Percentiles rank a stretch among this genome's conserved stretches.
Conservation (phyloP, 92 coral and sea anemone species). For the Zoanthus sansibaricus region DNA sequence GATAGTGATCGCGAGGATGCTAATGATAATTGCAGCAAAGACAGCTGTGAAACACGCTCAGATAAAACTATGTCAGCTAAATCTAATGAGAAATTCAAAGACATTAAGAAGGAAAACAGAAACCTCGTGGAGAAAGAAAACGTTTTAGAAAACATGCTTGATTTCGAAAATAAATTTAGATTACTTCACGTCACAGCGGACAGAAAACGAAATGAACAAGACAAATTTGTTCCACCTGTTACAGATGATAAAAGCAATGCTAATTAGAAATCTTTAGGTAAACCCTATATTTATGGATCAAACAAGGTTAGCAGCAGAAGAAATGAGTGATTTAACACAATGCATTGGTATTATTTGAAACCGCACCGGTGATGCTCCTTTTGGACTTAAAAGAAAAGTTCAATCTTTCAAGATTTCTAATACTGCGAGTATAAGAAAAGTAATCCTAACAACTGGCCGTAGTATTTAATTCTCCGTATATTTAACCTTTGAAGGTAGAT, state of each 20-base stretch:
- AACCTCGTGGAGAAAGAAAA: not conserved
- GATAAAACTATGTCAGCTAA: not conserved
- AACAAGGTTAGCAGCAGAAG: too few relatives aligned
- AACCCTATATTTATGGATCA: not conserved
- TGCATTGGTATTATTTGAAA: too few relatives aligned
- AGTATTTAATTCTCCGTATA: too few relatives aligned
- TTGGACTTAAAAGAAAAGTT: too few relatives aligned
- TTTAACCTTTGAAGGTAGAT: too few relatives aligned
- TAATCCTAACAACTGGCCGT: too few relatives aligned
- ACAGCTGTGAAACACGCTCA: not conserved
- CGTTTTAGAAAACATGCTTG: not conserved
- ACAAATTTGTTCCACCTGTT: not conserved
- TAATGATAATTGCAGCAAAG: not conserved
- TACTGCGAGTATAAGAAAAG: too few relatives aligned
- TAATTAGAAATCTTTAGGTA: not conserved
- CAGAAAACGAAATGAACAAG: not conserved
- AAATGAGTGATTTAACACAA: too few relatives aligned
- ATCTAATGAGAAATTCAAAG: not conserved
- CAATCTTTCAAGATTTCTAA: too few relatives aligned
- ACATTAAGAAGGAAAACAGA: not conserved
- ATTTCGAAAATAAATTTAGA: constrained; percentile 2
- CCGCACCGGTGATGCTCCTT: too few relatives aligned
- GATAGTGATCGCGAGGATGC: too few relatives aligned
- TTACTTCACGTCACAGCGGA: not conserved
- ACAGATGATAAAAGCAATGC: not conserved